These are phyloP conservation scores for Eupithecia pulchellata DNA, from an alignment of 2,888 invertebrate species.

Conservation along the genomic window DNA sequence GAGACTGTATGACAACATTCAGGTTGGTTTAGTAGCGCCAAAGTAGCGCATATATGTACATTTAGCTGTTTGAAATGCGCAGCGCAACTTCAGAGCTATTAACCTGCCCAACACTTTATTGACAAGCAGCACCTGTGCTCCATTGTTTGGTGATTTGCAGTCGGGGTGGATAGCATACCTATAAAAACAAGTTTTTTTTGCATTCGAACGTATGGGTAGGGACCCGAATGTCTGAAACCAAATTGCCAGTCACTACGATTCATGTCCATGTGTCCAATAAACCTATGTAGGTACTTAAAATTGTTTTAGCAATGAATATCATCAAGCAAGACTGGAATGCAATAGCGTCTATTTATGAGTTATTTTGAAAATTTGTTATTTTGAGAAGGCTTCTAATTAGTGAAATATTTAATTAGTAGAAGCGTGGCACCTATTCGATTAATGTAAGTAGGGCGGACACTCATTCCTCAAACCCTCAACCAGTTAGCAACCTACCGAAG, in stretches of 20 bases:
- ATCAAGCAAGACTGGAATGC: not conserved
- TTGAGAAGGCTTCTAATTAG: not conserved
- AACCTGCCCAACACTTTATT: slow-evolving; percentile 43
- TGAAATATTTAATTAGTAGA: no score
- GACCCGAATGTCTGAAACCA: not conserved
- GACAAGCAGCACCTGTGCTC: slow-evolving; percentile 27
- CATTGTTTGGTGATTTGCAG: slow-evolving; percentile 30
- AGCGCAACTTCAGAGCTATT: slow-evolving; percentile 41
- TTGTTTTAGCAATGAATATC: not conserved
- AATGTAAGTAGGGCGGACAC: not conserved
- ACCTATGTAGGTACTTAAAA: not conserved
- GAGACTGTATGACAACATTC: slow-evolving; percentile 54
- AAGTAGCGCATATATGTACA: slow-evolving; percentile 31
- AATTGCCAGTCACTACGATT: not conserved
- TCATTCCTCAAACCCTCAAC: not conserved
- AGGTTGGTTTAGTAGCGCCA: slow-evolving; percentile 58
- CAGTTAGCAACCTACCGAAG: not conserved
- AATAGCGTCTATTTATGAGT: not conserved
- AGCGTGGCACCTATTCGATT: not conserved
- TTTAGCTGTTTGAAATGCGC: slow-evolving; percentile 52
- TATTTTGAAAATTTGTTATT: not conserved
- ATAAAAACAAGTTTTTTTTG: not conserved
- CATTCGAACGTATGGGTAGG: not conserved
- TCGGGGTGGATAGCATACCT: not conserved
- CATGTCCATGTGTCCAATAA: not conserved